These are phyloP conservation scores for Cygnus olor DNA, from an alignment of 2,797 vertebrate species.

Conservation along the genomic window DNA sequence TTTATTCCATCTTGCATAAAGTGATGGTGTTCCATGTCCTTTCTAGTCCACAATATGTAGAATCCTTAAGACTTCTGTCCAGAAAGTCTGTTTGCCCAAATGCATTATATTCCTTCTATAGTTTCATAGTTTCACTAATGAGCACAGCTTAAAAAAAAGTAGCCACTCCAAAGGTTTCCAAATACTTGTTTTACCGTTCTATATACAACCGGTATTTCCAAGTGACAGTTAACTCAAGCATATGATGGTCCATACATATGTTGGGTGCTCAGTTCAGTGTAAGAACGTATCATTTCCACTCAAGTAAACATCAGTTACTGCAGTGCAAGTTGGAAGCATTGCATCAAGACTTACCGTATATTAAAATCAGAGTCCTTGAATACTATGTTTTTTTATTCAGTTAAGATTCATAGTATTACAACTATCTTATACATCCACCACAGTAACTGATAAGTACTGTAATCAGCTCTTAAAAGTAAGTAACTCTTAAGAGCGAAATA, in stretches of 20 bases:
- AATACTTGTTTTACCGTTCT: slow-evolving; percentile 17
- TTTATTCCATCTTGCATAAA: slow-evolving; percentile 57
- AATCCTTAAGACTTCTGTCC: slow-evolving; percentile 71
- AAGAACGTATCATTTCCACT: not conserved
- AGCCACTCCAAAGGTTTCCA: slow-evolving; percentile 53
- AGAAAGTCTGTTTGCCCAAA: slow-evolving; percentile 66
- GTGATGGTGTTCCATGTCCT: slow-evolving; percentile 65
- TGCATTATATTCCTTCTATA: slow-evolving; percentile 33
- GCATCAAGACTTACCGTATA: slow-evolving; percentile 74
- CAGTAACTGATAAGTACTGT: slow-evolving; percentile 72
- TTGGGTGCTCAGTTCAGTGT: slow-evolving; percentile 43
- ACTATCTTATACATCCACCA: slow-evolving; percentile 44
- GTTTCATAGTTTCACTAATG: slow-evolving; percentile 53
- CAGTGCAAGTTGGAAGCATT: slow-evolving; percentile 65
- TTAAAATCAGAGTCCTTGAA: slow-evolving; percentile 43
- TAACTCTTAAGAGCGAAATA: slow-evolving; percentile 70
- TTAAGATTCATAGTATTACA: slow-evolving; percentile 61
- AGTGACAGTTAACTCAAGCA: slow-evolving; percentile 50
- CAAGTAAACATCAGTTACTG: slow-evolving; percentile 72
- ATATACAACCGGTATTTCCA: not conserved
- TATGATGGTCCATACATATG: slow-evolving; percentile 43
- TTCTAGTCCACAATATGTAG: slow-evolving; percentile 66
- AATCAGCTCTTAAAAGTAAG: slow-evolving; percentile 60
- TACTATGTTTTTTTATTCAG: slow-evolving; percentile 15
- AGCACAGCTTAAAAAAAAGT: slow-evolving; percentile 30